Evolutionary conservation across 2,113 vertebrate species (phyloP), one percentile per base, ranked within the genome.

Genomic region (Rhynchopsitta pachyrhyncha): DNA sequence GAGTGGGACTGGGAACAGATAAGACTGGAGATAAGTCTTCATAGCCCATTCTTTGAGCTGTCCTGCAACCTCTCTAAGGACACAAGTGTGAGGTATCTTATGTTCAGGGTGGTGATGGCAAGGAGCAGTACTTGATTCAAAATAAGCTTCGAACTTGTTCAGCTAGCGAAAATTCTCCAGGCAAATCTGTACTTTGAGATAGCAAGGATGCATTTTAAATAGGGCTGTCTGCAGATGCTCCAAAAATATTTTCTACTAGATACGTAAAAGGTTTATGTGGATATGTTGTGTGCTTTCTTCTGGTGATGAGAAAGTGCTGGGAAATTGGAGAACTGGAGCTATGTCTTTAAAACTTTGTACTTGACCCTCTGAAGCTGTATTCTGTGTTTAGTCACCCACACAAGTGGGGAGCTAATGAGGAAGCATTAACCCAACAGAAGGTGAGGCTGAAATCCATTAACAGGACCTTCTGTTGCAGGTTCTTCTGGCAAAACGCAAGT

Each of bases 401-500:
- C 33, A 37, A 50, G n/a, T 12, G 5, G 8, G 44, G 27, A 60
- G 13, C 18, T 81, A 7, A 20, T 37, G 52, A 37, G 39, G 60
- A 62, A 47, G 23, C 3, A 0, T 22, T 17, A 53, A 35, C 6
- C 5, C 13, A 55, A 59, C 23, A 50, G 47, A 29, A 76, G 50
- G 53, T 17, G 50, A 84, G 60, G 50, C n/a, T 49, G 33, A 14
- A 6, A 52, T 8, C 50, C 13, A 4, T 95, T 63, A 79, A 29
- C 24, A 31, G 35, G n/a, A 60, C n/a, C 46, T 94, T 94, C 63
- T 90, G 31, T 89, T 96, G 92, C 97, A 99, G 99, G 99, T 99
- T 68, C 98, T 99, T 29, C 98, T 99, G 85, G 99, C 99, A 82
- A 99, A 99, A 89, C 98, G 97, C 85, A 99, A 99, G 97, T 98